Base-by-base conservation (phyloP, 2,797 vertebrate species). In the Decapterus maruadsi region DNA sequence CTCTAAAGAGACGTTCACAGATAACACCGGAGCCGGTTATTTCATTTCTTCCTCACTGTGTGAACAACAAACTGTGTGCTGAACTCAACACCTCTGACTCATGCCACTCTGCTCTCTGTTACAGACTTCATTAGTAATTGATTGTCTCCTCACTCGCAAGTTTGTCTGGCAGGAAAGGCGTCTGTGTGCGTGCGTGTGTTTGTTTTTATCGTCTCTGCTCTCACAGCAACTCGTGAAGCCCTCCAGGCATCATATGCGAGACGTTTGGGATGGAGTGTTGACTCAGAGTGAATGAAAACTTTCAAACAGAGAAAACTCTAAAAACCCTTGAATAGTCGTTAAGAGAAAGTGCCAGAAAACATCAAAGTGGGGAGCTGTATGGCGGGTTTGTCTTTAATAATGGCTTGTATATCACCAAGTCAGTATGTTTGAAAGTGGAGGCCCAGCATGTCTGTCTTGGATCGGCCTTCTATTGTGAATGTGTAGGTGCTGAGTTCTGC, bases 121-220 rank as follows among this genome's bases (percentile, higher is more conserved):
- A 67, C 86, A 84, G 75, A 80, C 86, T 84, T 86, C 77, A 86
- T 92, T 81, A 92, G 73, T 89, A 83, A 90, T 86, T 87, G 70
- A 90, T 87, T 68, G 77, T 62, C 76, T 87, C 65, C 65, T 85
- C 20, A 2, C 17, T 54, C 9, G 8, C 68, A 36, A 55, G 63
- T 77, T 67, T 74, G 66, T 77, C 75, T 80, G 77, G 71, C 61
- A 58, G 60, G 46, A 60, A 65, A 8, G 17, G 48, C 2, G 38
- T 50, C 3, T 31, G 54, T 80, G 22, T 50, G 8, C 57, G 20
- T 57, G 54, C 16, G 12, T 51, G 55, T 53, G 40, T 69, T 55
- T 68, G 36, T 64, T 80, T 84, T 77, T 48, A 55, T 84, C 43
- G 40, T 83, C 65, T 71, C 54, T 60, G 19, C 72, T 29, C 53